Conservation (phyloP, 2,113 vertebrate species). For the Abramis brama region DNA sequence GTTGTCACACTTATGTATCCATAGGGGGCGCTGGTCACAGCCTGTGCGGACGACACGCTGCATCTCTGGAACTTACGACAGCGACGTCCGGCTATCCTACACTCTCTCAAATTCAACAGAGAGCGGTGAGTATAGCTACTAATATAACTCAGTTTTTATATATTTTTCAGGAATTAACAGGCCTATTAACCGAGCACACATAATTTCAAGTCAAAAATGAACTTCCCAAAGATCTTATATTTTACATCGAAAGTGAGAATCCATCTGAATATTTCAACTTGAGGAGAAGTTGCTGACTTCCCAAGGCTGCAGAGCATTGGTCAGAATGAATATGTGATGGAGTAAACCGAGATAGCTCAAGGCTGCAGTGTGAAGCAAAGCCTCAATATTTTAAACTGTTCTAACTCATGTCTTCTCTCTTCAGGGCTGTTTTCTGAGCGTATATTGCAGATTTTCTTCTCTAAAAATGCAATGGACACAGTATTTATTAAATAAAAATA, state of each 20-base stretch:
- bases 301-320: constrained; percentile 13
- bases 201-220: background rate
- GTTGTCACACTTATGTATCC: constrained; percentile 28
- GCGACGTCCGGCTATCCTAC: constrained; percentile 92
- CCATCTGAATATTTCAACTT: constrained; percentile 1
- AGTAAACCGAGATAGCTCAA: constrained; percentile 25
- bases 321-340: constrained; percentile 32
- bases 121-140: constrained; percentile 83
- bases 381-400: constrained; percentile 1
- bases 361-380: background rate
- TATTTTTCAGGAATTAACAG: background rate
- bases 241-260: constrained; percentile 18
- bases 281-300: constrained; percentile 14
- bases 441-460: no score
- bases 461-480: background rate
- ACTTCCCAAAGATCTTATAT: background rate
- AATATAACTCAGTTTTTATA: background rate
- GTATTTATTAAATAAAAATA: background rate
- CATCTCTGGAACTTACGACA: constrained; percentile 98
- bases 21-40: constrained; percentile 95
- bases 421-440: background rate
- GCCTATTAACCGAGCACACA: background rate
- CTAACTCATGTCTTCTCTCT: background rate
- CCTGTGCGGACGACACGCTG: constrained; percentile 92
- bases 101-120: constrained; percentile 97